Evolutionary conservation across 92 coral and sea anemone genomes (phyloP).

Genomic region (Palythoa grandis): DNA sequence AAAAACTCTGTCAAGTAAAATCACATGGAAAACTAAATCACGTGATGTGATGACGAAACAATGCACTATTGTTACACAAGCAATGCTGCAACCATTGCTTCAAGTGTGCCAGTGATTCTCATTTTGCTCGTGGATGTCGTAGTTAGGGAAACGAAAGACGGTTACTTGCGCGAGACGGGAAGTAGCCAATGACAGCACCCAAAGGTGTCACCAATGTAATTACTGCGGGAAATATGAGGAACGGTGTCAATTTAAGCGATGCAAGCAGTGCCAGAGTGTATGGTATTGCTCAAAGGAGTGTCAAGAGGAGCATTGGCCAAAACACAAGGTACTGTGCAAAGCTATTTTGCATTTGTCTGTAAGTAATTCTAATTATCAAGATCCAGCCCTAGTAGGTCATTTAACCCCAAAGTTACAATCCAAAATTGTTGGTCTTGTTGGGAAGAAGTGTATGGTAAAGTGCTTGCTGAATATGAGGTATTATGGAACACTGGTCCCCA

Average conservation of each 20-base stretch:
- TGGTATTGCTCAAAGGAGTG: slow-evolving; percentile 63
- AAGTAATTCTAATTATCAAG: slow-evolving; percentile 33
- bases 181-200: slow-evolving; percentile 57
- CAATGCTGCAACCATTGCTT: slow-evolving; percentile 65
- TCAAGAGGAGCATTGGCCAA: slow-evolving; percentile 66
- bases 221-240: slow-evolving; percentile 49
- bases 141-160: slow-evolving; percentile 50
- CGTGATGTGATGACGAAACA: no score
- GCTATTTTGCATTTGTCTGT: slow-evolving; percentile 56
- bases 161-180: slow-evolving; percentile 56
- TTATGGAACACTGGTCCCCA: slow-evolving; percentile 79
- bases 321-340: slow-evolving; percentile 62
- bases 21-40: no score
- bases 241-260: slow-evolving; percentile 40
- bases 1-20: no score
- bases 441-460: slow-evolving; percentile 68
- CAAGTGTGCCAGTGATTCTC: slow-evolving; percentile 70
- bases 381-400: slow-evolving; percentile 61
- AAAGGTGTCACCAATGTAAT: slow-evolving; percentile 64
- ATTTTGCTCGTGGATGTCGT: slow-evolving; percentile 61
- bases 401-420: slow-evolving; percentile 70
- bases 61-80: no score
- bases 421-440: slow-evolving; percentile 58
- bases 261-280: slow-evolving; percentile 67
- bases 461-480: slow-evolving; percentile 63